Conservation (phyloP, 1,140 invertebrate species). For the Leptinotarsa defecta region DNA sequence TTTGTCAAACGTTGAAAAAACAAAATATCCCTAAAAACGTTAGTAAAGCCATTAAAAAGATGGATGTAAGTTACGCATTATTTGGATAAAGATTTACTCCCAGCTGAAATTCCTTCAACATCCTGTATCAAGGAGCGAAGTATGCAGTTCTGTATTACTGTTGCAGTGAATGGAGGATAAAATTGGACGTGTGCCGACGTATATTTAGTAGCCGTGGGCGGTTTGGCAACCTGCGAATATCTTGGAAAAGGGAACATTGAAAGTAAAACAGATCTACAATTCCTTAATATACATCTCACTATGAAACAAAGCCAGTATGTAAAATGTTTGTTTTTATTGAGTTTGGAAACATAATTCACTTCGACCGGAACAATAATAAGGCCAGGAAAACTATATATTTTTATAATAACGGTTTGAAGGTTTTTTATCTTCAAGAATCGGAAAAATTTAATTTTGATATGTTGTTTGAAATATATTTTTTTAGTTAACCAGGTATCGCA, state of each 20-base stretch:
- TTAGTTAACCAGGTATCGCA: no score
- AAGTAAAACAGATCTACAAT: constrained; percentile 55
- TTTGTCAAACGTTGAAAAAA: constrained; percentile 17
- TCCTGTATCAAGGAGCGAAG: constrained; percentile 10
- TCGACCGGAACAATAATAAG: no score
- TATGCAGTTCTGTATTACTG: constrained; percentile 31
- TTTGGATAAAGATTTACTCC: constrained; percentile 17
- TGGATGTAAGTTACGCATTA: constrained; percentile 18
- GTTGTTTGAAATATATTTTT: no score
- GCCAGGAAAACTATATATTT: no score
- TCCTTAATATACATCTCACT: constrained; percentile 43
- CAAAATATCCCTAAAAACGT: constrained; percentile 13
- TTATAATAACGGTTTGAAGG: no score
- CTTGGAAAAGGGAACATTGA: constrained; percentile 50
- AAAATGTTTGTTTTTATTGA: no score
- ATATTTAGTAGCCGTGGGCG: constrained; percentile 57
- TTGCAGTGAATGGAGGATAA: constrained; percentile 56
- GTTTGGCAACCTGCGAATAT: constrained; percentile 56
- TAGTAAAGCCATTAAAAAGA: constrained; percentile 11
- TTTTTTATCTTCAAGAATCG: no score
- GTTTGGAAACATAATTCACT: no score
- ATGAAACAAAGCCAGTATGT: background rate
- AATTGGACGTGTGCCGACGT: constrained; percentile 54
- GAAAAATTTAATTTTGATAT: no score
- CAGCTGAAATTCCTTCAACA: constrained; percentile 13